phyloP scores from a whole-genome alignment of 2,797 vertebrate species.

The Chelonia mydas region DNA sequence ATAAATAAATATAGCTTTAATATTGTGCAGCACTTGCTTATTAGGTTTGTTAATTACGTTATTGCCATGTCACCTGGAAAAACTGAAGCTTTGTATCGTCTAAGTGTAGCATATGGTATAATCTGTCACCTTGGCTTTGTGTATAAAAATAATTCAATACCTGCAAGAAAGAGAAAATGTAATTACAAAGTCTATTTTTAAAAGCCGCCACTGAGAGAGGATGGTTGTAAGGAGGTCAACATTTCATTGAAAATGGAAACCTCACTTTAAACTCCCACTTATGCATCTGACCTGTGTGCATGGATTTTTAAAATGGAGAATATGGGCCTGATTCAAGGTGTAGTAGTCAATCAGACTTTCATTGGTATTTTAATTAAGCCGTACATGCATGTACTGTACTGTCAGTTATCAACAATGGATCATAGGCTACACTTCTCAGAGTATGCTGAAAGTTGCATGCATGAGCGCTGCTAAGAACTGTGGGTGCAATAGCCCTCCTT shows the following conservation, averaged over 20 bases:
- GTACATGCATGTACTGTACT: not conserved
- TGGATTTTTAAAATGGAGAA: not conserved
- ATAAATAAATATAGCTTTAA: not conserved
- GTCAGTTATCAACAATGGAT: not conserved
- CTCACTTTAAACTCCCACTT: not conserved
- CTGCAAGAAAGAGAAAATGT: slow-evolving; percentile 16
- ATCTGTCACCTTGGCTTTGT: not conserved
- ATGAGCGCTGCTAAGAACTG: not conserved
- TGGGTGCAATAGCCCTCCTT: not conserved
- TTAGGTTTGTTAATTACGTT: not conserved
- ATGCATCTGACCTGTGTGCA: not conserved
- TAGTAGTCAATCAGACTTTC: not conserved
- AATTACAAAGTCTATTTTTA: not conserved
- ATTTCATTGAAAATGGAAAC: not conserved
- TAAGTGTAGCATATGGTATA: not conserved
- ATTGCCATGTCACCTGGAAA: not conserved
- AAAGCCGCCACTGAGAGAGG: slow-evolving; percentile 2
- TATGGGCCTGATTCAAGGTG: not conserved
- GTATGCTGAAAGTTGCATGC: not conserved
- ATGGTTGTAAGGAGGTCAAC: not conserved
- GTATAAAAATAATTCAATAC: slow-evolving; percentile 2
- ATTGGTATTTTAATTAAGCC: not conserved
- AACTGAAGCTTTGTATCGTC: not conserved
- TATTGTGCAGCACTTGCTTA: not conserved
- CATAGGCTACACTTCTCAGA: not conserved